Percentiles rank a stretch among this genome's conserved stretches.
Conservation (phyloP, 2,797 vertebrate genomes). For the Apogon talboti region DNA sequence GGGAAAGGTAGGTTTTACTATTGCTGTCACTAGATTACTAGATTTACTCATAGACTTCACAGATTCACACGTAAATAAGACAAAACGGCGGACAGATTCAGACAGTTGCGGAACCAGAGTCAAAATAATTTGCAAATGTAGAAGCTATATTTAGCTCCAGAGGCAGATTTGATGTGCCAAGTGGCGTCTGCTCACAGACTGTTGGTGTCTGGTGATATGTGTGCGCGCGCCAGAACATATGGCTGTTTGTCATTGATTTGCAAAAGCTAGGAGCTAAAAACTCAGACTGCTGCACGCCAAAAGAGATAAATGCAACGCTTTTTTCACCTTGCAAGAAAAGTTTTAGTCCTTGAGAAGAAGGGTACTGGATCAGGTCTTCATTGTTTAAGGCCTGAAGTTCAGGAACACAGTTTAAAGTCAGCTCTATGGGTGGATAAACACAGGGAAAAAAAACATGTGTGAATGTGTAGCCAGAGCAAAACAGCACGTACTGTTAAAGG, state of each 20-base stretch:
- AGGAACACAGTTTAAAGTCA: not conserved
- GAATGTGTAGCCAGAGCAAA: not conserved
- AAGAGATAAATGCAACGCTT: not conserved
- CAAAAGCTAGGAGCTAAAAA: slow-evolving; percentile 1
- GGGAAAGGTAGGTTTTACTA: too few relatives aligned
- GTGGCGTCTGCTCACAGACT: slow-evolving; percentile 25
- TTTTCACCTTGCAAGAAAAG: slow-evolving; percentile 2
- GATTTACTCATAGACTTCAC: not conserved
- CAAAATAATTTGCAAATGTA: slow-evolving; percentile 38
- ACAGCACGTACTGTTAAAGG: not conserved
- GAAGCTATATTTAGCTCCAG: slow-evolving; percentile 59
- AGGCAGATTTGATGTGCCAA: slow-evolving; percentile 34
- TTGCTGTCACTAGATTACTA: not conserved
- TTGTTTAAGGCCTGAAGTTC: not conserved
- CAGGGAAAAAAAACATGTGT: not conserved
- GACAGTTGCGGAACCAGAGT: not conserved
- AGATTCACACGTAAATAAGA: slow-evolving; percentile 12
- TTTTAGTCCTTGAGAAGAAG: not conserved
- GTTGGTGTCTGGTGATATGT: slow-evolving; percentile 8
- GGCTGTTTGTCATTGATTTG: slow-evolving; percentile 13
- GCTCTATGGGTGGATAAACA: not conserved
- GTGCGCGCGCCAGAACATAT: slow-evolving; percentile 3
- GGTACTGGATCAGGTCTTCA: not conserved
- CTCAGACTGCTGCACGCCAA: not conserved
- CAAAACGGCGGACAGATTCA: slow-evolving; percentile 18